Conservation (phyloP, 2,797 vertebrate species). For the Diplodus puntazzo region DNA sequence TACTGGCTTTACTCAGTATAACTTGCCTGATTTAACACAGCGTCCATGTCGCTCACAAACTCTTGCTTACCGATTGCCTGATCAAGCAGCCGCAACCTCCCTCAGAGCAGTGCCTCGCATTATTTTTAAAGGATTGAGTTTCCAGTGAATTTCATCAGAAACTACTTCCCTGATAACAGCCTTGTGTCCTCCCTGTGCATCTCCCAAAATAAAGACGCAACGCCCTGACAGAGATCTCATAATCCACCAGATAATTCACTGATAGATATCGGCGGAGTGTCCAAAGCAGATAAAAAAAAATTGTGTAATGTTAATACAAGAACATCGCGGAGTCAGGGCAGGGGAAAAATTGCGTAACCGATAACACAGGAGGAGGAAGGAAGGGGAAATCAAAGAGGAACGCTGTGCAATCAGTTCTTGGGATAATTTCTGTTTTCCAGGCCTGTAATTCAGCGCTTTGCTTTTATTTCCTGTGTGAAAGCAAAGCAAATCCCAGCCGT, state of each 20-base stretch:
- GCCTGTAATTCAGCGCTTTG: not conserved
- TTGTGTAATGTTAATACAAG: constrained; percentile 10
- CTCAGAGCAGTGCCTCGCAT: constrained; percentile 22
- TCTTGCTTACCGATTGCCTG: constrained; percentile 8
- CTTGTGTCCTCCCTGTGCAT: not conserved
- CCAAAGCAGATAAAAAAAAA: constrained; percentile 20
- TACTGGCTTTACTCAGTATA: constrained; percentile 7
- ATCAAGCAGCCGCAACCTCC: constrained; percentile 5
- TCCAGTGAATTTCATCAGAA: constrained; percentile 16
- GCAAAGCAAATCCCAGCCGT: constrained; percentile 10
- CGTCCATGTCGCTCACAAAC: constrained; percentile 30
- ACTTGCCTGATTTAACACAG: constrained; percentile 10
- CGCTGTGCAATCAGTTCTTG: constrained; percentile 11
- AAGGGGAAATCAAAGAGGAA: not conserved
- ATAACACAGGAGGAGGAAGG: not conserved
- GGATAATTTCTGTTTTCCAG: not conserved
- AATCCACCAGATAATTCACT: constrained; percentile 1
- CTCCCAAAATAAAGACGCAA: constrained; percentile 34
- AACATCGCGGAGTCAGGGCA: not conserved
- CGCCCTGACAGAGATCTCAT: constrained; percentile 1
- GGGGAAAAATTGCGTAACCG: not conserved
- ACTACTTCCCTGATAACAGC: not conserved
- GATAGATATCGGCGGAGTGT: not conserved
- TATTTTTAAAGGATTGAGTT: constrained; percentile 4
- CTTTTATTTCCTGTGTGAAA: constrained; percentile 5